Base-by-base conservation (phyloP, 2,888 invertebrate species). In the Junonia oenone region DNA sequence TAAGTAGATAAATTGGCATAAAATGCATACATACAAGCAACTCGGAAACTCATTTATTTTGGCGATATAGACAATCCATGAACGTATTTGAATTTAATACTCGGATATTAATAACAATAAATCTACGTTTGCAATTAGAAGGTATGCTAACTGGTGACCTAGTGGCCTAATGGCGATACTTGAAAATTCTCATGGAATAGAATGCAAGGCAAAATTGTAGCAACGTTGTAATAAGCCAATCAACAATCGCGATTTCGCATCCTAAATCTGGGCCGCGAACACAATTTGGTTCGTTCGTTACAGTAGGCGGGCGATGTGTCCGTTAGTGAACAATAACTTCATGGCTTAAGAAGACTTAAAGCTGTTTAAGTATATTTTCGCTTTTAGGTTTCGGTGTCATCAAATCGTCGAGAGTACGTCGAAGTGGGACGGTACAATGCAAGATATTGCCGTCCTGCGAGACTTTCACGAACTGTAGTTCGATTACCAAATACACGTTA, bases 401-500 rank as follows among this genome's bases (percentile, higher is more conserved):
- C 82, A 81, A 83, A 83, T 79, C 55, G 78, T 78, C 78, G 81
- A 82, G 79, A 83, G 78, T 72, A 74, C 67, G 70, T 68, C 73
- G 62, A 84, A 83, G 85, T 87, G 76, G 86, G 82, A 81, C 85
- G 77, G 73, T 76, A 85, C 83, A 83, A 83, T 83, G 75, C 78
- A 82, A 87, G 82, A 80, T 80, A 63, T 63, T 74, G 73, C 83
- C 78, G 84, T 84, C 87, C 84, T 85, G 83, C 73, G 82, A 82
- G 86, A 88, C 89, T 89, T 90, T 90, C 88, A 87, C 88, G 86
- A 79, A 77, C 79, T 80, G 82, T 79, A 80, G 80, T 86, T 83
- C 82, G 87, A 89, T 90, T 89, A 88, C 89, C 87, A 89, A 90
- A 90, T 86, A 81, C 82, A 80, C 82, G 84, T 86, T 88, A 88